Conservation (phyloP, 2,888 invertebrate genomes). For the Pristionchus maxplancki region DNA sequence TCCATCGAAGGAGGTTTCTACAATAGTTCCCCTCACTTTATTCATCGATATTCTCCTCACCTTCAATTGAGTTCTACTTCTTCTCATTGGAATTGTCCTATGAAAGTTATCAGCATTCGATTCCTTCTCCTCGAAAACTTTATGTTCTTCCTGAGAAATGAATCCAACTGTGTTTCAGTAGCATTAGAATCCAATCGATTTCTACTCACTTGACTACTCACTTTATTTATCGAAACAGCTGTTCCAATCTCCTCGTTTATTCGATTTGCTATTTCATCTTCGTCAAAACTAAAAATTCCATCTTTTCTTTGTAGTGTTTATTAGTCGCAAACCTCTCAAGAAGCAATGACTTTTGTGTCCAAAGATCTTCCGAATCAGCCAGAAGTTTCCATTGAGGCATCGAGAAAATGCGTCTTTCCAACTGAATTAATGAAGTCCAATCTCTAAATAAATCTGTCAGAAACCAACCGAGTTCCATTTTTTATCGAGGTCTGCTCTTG, state of each 20-base stretch:
- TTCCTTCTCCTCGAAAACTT: not conserved
- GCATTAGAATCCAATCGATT: no score
- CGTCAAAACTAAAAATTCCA: not conserved
- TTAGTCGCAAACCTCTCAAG: not conserved
- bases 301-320: not conserved
- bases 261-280: not conserved
- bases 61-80: not conserved
- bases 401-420: not conserved
- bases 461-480: not conserved
- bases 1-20: not conserved
- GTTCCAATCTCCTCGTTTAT: not conserved
- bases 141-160: not conserved
- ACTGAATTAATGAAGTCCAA: not conserved
- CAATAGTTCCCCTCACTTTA: not conserved
- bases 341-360: not conserved
- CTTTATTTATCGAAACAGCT: not conserved
- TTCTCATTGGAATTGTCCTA: not conserved
- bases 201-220: not conserved
- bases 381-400: conserved; percentile 10
- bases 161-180: no score
- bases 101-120: not conserved
- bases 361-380: not conserved
- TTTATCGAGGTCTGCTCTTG: not conserved
- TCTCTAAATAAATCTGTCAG: no score
- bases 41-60: not conserved